Percentiles rank a stretch among this genome's conserved stretches.
phyloP scores from a whole-genome alignment of 2,797 vertebrate genomes.

The Balearica regulorum region DNA sequence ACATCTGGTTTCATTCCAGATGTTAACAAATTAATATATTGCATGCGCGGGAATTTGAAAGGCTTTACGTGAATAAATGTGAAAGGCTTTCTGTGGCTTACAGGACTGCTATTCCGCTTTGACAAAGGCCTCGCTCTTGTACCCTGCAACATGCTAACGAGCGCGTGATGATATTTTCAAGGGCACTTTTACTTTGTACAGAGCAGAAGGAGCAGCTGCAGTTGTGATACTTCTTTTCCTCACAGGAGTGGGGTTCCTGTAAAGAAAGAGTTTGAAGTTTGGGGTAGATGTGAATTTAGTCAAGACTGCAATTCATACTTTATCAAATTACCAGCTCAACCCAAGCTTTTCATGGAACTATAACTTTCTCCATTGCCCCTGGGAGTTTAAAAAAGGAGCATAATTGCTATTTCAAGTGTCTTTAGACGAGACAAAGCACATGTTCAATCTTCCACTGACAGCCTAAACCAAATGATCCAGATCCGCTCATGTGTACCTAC shows the following conservation, averaged over 20 bases:
- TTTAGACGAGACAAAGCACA: background rate
- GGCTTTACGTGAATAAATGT: background rate
- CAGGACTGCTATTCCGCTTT: background rate
- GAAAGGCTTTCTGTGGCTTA: background rate
- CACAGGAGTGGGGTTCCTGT: background rate
- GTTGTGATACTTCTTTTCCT: background rate
- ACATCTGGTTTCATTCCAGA: background rate
- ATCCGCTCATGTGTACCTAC: background rate
- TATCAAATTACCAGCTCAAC: background rate
- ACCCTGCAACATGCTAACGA: background rate
- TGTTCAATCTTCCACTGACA: background rate
- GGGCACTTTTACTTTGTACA: background rate
- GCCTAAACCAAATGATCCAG: background rate
- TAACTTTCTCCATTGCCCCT: background rate
- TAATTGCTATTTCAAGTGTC: background rate
- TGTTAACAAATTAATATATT: background rate
- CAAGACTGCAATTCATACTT: background rate
- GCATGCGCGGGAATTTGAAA: background rate
- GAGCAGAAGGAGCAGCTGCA: background rate
- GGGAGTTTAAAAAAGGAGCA: background rate
- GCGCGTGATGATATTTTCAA: background rate
- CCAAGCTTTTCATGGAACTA: background rate
- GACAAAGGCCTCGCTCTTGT: conserved; percentile 8
- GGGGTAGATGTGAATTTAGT: background rate
- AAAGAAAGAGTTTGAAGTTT: background rate